These are phyloP conservation scores for Ictidomys tridecemlineatus DNA, from an alignment of 2,113 vertebrate species.

Conservation along the genomic window DNA sequence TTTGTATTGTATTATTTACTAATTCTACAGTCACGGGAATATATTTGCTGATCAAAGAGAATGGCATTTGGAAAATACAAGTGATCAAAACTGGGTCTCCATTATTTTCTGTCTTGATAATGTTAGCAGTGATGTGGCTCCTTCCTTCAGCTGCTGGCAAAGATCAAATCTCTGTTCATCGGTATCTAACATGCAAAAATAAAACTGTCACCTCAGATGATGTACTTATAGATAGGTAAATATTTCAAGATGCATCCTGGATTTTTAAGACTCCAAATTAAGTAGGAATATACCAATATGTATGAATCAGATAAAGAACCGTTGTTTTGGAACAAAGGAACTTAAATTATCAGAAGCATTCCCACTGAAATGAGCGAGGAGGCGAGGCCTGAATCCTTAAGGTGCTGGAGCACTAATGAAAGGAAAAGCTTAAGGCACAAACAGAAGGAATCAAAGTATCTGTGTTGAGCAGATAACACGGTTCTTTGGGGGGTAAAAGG, in stretches of 20 bases:
- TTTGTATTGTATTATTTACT: background rate
- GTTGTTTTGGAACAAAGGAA: background rate
- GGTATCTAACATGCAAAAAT: background rate
- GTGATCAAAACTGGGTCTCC: background rate
- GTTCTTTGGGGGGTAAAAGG: background rate
- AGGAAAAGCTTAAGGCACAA: background rate
- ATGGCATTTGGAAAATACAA: background rate
- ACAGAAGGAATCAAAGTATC: background rate
- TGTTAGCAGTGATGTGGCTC: background rate
- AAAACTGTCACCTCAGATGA: background rate
- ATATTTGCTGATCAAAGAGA: background rate
- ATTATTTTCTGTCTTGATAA: background rate
- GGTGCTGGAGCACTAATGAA: background rate
- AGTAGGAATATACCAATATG: background rate
- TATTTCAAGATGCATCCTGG: background rate
- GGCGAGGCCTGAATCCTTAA: background rate
- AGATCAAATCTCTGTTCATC: background rate
- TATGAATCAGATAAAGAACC: background rate
- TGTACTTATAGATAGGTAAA: background rate
- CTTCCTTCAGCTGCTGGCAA: background rate
- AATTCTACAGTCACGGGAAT: constrained; percentile 6
- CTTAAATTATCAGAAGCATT: background rate
- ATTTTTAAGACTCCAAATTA: background rate
- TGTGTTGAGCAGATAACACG: no score
- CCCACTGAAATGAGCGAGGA: background rate